These are phyloP conservation scores for Elanoides forficatus DNA, from an alignment of 2,113 vertebrate species.

Conservation along the genomic window DNA sequence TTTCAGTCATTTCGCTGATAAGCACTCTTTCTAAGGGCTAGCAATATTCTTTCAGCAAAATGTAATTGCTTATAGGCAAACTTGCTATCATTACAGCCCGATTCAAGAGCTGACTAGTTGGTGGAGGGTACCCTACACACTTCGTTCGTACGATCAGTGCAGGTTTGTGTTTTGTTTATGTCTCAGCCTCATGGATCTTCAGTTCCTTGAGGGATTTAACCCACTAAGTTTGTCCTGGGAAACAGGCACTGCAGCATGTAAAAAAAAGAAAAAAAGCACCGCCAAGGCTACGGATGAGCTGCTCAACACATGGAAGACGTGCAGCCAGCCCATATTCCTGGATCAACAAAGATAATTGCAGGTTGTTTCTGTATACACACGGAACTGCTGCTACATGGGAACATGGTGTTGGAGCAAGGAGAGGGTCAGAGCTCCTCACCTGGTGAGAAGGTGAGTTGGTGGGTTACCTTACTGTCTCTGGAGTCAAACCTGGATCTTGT, in stretches of 20 bases:
- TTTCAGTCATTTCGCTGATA: not conserved
- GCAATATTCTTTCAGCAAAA: not conserved
- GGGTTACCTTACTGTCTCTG: not conserved
- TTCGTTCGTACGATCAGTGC: rapidly evolving
- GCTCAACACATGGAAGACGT: not conserved
- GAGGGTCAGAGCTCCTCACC: not conserved
- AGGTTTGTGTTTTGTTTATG: not conserved
- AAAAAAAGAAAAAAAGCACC: not conserved
- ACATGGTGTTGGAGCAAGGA: not conserved
- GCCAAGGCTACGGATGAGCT: not conserved
- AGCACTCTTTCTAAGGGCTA: not conserved
- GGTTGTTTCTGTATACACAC: not conserved
- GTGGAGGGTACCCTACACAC: no score
- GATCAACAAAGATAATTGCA: not conserved
- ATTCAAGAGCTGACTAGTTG: not conserved
- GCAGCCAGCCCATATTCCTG: not conserved
- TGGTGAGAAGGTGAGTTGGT: not conserved
- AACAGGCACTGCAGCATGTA: not conserved
- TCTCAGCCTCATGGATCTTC: not conserved
- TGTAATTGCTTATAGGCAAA: not conserved
- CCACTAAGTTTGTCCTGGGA: not conserved
- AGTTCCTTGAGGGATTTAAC: not conserved
- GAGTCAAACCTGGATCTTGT: not conserved
- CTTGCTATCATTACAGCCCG: not conserved
- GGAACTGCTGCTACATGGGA: not conserved